Conservation (phyloP, 2,797 vertebrate genomes). For the Characodon lateralis region DNA sequence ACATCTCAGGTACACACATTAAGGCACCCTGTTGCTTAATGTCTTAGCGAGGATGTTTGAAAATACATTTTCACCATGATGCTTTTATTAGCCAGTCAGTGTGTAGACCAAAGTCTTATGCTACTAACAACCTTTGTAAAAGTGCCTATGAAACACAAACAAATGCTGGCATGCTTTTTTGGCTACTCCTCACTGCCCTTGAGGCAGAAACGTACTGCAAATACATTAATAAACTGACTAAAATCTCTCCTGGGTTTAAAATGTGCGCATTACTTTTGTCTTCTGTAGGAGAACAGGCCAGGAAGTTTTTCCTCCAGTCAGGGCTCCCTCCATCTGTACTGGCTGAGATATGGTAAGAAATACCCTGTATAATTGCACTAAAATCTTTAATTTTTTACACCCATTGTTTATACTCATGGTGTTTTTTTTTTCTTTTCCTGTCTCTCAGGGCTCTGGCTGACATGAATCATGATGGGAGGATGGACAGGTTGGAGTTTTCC, state of each 20-base stretch:
- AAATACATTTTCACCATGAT: too few relatives aligned
- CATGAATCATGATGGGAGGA: slow-evolving; percentile 94
- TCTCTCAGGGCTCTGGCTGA: slow-evolving; percentile 88
- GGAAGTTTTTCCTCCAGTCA: slow-evolving; percentile 77
- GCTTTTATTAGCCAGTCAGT: too few relatives aligned
- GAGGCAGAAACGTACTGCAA: neutral
- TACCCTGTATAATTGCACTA: neutral
- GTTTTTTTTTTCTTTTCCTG: neutral
- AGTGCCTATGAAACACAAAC: neutral
- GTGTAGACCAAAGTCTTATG: too few relatives aligned
- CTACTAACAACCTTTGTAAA: too few relatives aligned
- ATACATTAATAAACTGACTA: neutral
- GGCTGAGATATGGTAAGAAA: slow-evolving; percentile 76
- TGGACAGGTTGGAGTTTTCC: slow-evolving; percentile 96
- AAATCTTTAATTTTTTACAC: neutral
- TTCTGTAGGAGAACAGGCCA: slow-evolving; percentile 72
- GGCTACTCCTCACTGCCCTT: neutral
- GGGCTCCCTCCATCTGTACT: slow-evolving; percentile 69
- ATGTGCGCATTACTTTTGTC: neutral
- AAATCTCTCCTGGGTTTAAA: too few relatives aligned
- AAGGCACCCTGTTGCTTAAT: neutral
- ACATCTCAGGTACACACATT: slow-evolving; percentile 86
- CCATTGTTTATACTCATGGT: neutral
- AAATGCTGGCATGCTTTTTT: neutral
- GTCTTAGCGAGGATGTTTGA: neutral